Evolutionary conservation across 2,113 vertebrate species (phyloP).

Genomic region (human): DNA sequence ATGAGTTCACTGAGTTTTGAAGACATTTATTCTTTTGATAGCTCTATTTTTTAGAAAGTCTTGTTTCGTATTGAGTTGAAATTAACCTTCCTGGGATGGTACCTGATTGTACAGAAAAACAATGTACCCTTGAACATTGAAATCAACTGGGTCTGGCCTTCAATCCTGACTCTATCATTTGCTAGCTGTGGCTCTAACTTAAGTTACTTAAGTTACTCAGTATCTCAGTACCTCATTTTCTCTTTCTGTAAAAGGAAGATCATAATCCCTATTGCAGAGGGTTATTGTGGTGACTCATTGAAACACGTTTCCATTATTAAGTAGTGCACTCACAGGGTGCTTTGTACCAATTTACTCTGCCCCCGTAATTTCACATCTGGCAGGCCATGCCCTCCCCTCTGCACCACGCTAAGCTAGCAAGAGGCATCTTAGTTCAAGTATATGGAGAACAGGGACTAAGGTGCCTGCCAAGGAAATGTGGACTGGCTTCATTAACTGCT

Average conservation of each 20-base stretch:
- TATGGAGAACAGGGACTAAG: not conserved
- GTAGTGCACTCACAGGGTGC: too few relatives aligned
- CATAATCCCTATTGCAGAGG: not conserved
- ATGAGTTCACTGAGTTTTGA: not conserved
- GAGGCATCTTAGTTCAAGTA: constrained; percentile 39
- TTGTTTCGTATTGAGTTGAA: not conserved
- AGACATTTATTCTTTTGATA: not conserved
- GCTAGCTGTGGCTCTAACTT: not conserved
- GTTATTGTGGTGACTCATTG: not conserved
- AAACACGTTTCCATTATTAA: not conserved
- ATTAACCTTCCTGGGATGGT: not conserved
- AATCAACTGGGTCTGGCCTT: not conserved
- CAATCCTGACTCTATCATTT: not conserved
- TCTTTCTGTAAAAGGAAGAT: not conserved
- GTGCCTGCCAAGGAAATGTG: constrained; percentile 19
- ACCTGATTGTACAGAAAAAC: not conserved
- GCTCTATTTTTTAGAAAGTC: not conserved
- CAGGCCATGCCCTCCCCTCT: not conserved
- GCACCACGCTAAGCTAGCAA: not conserved
- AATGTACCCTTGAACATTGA: not conserved
- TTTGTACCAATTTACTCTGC: not conserved
- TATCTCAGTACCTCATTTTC: not conserved
- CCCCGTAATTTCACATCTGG: not conserved
- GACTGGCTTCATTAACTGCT: constrained; percentile 11
- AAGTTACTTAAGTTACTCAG: not conserved